Evolutionary conservation across 2,113 vertebrate species (phyloP), one percentile per base, ranked within the genome.

Genomic region (Origma solitaria): DNA sequence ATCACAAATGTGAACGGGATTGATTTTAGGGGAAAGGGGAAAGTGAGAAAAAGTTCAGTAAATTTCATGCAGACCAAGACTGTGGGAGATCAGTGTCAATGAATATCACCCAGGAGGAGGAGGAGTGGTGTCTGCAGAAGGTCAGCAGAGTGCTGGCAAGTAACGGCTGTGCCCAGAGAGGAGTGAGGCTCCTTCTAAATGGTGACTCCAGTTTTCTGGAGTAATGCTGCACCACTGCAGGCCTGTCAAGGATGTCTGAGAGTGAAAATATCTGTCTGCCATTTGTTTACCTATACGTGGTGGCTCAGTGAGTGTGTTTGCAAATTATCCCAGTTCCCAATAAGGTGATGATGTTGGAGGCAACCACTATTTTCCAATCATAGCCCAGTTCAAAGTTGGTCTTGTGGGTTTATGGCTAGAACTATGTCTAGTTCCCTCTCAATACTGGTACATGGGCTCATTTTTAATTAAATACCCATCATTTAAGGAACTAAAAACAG

Each of bases 391-490:
- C 85, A 96, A 94, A 97, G 95, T 80, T 97, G 91, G 80, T 81
- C 81, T 86, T 97, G 80, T 96, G 91, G 82, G 73, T 86, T 96
- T 96, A 81, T 85, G 95, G 82, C 62, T 94, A n/a, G n/a, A n/a
- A n/a, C n/a, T n/a, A n/a, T n/a, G 96, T 96, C 92, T 94, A 88
- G 89, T 83, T 98, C 96, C 60, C 73, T 96, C 79, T 84, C 96
- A 94, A 3, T 77, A 85, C 78, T 92, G 88, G 86, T 79, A 72
- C 57, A 89, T 79, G 65, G 94, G 65, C 86, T 97, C 84, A 80
- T 92, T 97, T 97, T 98, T 96, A 98, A 98, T 97, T 97, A 97
- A 97, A 94, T 61, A 91, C 35, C 68, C 90, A 72, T 94, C 79
- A 91, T 85, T 93, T 95, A 86, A 94, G 62, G 84, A 96, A 96